phyloP scores from a whole-genome alignment of 2,888 invertebrate genomes.

The Phyllotreta cruciferae region DNA sequence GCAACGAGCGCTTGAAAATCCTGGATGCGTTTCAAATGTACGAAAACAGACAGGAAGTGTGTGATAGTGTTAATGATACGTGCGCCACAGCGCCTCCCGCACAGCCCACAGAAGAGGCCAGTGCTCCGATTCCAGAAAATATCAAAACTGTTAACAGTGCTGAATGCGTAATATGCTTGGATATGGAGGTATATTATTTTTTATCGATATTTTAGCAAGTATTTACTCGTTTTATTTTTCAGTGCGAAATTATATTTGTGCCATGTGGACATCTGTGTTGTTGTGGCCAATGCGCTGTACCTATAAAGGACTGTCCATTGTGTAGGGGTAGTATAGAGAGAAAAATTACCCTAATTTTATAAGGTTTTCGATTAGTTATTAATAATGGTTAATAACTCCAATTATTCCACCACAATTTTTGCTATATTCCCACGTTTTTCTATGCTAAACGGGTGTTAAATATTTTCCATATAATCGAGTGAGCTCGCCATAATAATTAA shows the following conservation, averaged over 20 bases:
- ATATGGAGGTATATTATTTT: constrained; percentile 64
- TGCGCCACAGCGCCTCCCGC: constrained; percentile 51
- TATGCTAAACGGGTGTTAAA: too few relatives aligned
- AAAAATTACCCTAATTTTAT: constrained; percentile 67
- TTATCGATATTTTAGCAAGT: too few relatives aligned
- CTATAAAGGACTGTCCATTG: constrained; percentile 76
- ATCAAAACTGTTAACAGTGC: constrained; percentile 57
- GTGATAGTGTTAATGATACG: not conserved
- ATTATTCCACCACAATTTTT: constrained; percentile 1
- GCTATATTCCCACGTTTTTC: constrained; percentile 8
- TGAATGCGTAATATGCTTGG: constrained; percentile 88
- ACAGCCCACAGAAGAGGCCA: constrained; percentile 47
- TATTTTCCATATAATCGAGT: constrained; percentile 1
- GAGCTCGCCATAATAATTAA: not conserved
- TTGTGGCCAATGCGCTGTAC: constrained; percentile 72
- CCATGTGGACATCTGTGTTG: constrained; percentile 90
- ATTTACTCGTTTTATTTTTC: constrained; percentile 51
- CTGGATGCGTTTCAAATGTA: constrained; percentile 70
- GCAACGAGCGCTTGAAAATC: constrained; percentile 67
- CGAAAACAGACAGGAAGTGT: constrained; percentile 52
- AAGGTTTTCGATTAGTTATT: constrained; percentile 61
- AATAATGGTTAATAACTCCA: not conserved
- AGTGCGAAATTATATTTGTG: constrained; percentile 82
- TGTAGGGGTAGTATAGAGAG: constrained; percentile 76
- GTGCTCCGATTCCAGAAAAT: constrained; percentile 55